Base-by-base conservation (phyloP, 2,797 vertebrate species). In the Sphenodon punctatus region DNA sequence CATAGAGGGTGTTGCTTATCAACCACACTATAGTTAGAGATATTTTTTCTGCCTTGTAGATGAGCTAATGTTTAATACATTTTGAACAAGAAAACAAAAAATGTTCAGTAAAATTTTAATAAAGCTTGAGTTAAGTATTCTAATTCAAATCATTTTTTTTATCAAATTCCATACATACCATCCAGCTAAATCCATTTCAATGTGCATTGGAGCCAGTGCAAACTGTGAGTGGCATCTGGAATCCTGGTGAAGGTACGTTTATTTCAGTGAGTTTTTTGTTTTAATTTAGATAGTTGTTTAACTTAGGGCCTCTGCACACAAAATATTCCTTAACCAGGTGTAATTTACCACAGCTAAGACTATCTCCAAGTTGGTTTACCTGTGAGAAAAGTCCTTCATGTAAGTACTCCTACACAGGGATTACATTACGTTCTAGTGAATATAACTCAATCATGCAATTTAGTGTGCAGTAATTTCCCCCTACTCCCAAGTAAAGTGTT, bases 241-340 rank as follows among this genome's bases (percentile, higher is more conserved):
- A 78, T 74, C 75, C 82, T 84, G 88, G 94, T 85, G 93, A 97
- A 97, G 97, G 97, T 98, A 97, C 42, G 85, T 69, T 77, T 82
- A 45, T 55, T 14, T 77, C 39, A 39, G 2, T 84, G 14, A 32
- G 3, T 66, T 53, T 15, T 70, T 89, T 36, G 2, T 75, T 87
- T 63, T 38, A 46, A 10, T 39, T 49, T 39, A 83, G 67, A 11
- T 34, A 55, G 5, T 63, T 67, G 64, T 22, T 16, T 58, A 39
- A n/a, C n/a, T n/a, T n/a, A n/a, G n/a, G n/a, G n/a, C n/a, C n/a
- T n/a, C n/a, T n/a, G n/a, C n/a, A n/a, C n/a, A n/a, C n/a, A n/a
- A n/a, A n/a, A n/a, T n/a, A n/a, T n/a, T n/a, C n/a, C n/a, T n/a
- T n/a, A n/a, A n/a, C n/a, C n/a, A n/a, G n/a, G n/a, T n/a, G n/a